Evolutionary conservation across 2,888 invertebrate species (phyloP), one percentile per base, ranked within the genome.

Genomic region (Drosophila parthenogenetica): DNA sequence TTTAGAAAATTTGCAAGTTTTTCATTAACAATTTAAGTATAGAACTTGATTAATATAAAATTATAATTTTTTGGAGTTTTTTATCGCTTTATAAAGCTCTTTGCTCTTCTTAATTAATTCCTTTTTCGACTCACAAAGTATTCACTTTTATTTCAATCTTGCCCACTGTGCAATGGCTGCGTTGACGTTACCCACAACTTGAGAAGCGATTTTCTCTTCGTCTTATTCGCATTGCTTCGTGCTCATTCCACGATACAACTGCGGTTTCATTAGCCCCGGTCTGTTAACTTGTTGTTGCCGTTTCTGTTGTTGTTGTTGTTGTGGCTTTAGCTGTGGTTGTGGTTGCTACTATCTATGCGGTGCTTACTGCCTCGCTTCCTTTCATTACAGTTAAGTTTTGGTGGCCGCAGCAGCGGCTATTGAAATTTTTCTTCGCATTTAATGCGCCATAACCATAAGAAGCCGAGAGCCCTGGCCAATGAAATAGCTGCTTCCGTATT

Each of bases 181-280:
- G 58, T 54, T 61, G 29, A 40, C 46, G 60, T 64, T 69, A 61
- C 37, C 73, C 71, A 68, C 89, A 81, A 89, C 87, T 84, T 86
- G 82, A 83, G 87, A 77, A 77, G 73, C 84, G 84, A 88, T 82
- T 83, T 83, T 74, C 87, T 62, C 68, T 87, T 67, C 65, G 70
- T 81, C 87, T 70, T 83, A 69, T 70, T 62, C 87, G 10, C 66
- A 69, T 77, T 66, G 54, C 58, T 49, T 37, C 40, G 32, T 35
- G n/a, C 53, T 10, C 62, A 50, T 58, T 51, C 60, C 42, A 58
- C 67, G 64, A 59, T 77, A 75, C 84, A 83, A 89, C 89, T 89
- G 83, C 78, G 83, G 83, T 83, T 83, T 83, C 83, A 83, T 83
- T 89, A 83, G 87, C 81, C 78, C 71, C 78, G 84, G 72, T 89